phyloP scores from a whole-genome alignment of 1,140 invertebrate species.

The Oppia nitens region DNA sequence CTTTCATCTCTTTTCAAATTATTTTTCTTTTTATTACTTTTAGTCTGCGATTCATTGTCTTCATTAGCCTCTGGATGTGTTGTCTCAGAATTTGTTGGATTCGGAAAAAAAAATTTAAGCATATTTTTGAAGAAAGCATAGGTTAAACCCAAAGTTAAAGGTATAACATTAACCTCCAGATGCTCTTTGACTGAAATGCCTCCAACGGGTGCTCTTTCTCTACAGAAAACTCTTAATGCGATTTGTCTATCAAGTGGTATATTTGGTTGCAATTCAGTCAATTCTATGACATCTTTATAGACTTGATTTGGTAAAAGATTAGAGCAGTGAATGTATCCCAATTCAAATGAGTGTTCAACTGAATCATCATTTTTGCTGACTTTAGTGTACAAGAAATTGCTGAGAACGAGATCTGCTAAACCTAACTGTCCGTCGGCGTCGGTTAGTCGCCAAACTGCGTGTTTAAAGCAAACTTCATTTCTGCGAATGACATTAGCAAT shows the following conservation, averaged over 20 bases:
- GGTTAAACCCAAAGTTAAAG: conserved; percentile 78
- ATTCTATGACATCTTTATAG: conserved; percentile 78
- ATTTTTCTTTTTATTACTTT: neutral
- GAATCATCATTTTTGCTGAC: conserved; percentile 91
- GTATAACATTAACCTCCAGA: conserved; percentile 89
- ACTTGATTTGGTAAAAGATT: conserved; percentile 86
- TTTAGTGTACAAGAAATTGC: conserved; percentile 94
- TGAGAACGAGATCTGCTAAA: conserved; percentile 83
- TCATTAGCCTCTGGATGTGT: neutral
- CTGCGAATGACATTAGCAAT: conserved; percentile 48
- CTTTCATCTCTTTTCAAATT: neutral
- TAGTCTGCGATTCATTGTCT: neutral
- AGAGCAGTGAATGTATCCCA: conserved; percentile 89
- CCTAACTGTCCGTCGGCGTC: conserved; percentile 93
- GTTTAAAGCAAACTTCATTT: conserved; percentile 96
- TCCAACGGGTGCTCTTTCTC: conserved; percentile 78
- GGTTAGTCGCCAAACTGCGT: conserved; percentile 93
- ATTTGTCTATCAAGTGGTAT: conserved; percentile 71
- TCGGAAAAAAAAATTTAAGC: conserved; percentile 97
- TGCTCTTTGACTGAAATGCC: conserved; percentile 97
- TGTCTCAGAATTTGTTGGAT: conserved; percentile 49
- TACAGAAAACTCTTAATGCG: conserved; percentile 67
- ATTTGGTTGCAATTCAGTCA: conserved; percentile 66
- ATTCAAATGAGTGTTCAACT: conserved; percentile 84
- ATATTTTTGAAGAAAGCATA: conserved; percentile 95